These are phyloP conservation scores for Haemorhous mexicanus DNA, from an alignment of 2,113 vertebrate genomes.

Conservation along the genomic window DNA sequence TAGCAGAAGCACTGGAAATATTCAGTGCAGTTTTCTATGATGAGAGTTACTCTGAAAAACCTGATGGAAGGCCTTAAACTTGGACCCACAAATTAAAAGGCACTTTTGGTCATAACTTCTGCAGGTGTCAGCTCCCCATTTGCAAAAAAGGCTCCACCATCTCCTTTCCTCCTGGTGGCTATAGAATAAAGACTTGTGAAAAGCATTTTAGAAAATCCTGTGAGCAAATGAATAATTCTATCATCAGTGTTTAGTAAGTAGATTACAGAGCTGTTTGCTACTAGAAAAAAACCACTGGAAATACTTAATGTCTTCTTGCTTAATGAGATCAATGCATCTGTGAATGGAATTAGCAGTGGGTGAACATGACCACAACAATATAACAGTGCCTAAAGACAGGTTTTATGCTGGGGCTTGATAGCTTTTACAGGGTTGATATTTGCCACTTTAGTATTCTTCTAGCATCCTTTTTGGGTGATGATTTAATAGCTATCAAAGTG, in stretches of 20 bases:
- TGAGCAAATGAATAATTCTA: not conserved
- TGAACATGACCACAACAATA: not conserved
- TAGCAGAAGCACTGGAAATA: not conserved
- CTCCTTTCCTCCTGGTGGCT: not conserved
- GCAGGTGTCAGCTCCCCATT: not conserved
- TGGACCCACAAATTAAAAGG: not conserved
- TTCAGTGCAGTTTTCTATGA: not conserved
- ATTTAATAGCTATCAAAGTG: not conserved
- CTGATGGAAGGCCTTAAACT: not conserved
- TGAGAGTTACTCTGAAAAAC: not conserved
- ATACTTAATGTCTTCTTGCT: not conserved
- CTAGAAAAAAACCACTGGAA: not conserved
- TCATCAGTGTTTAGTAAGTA: not conserved
- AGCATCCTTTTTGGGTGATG: not conserved
- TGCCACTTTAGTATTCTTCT: not conserved
- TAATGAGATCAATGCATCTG: conserved; percentile 8
- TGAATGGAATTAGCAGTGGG: not conserved
- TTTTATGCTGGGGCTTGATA: not conserved
- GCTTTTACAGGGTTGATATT: not conserved
- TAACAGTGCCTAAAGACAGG: not conserved
- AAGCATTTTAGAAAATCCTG: not conserved
- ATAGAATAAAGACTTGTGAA: not conserved
- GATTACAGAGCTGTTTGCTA: not conserved
- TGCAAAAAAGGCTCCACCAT: not conserved
- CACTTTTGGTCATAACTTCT: not conserved